phyloP scores from a whole-genome alignment of 2,888 invertebrate genomes.

The Cheilosia scutellata region DNA sequence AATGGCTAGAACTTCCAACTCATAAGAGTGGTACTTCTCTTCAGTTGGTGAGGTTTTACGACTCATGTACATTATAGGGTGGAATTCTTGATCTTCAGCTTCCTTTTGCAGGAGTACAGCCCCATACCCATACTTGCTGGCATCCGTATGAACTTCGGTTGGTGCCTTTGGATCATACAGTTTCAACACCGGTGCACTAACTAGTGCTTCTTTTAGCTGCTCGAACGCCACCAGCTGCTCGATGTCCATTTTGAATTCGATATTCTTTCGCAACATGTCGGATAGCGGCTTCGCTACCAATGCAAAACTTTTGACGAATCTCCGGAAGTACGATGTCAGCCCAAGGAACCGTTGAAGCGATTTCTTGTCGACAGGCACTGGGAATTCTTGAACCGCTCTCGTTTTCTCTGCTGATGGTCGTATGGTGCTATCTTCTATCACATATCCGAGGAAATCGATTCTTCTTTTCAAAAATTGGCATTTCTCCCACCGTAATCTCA shows the following conservation, averaged over 20 bases:
- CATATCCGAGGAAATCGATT: no score
- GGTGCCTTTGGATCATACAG: constrained; percentile 62
- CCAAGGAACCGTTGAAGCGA: background rate
- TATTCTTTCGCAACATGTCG: constrained; percentile 9
- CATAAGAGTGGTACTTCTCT: constrained; percentile 76
- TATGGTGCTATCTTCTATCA: background rate
- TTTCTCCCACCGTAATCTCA: no score
- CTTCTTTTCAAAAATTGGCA: no score
- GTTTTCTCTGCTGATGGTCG: background rate
- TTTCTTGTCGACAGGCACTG: background rate
- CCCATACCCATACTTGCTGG: constrained; percentile 73
- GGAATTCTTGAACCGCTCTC: background rate
- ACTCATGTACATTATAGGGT: constrained; percentile 68
- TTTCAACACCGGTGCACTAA: constrained; percentile 55
- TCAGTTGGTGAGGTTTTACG: constrained; percentile 59
- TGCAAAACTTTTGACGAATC: background rate
- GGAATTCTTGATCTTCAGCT: constrained; percentile 46
- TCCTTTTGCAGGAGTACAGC: constrained; percentile 73
- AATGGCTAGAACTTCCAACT: constrained; percentile 74
- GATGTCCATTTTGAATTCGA: constrained; percentile 61
- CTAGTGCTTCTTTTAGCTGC: constrained; percentile 60
- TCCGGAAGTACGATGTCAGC: background rate
- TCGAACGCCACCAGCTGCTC: constrained; percentile 55
- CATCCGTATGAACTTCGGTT: constrained; percentile 76
- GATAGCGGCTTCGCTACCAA: background rate